Conservation (phyloP, 1,140 invertebrate species). For the Pseudomyrmex sp. region DNA sequence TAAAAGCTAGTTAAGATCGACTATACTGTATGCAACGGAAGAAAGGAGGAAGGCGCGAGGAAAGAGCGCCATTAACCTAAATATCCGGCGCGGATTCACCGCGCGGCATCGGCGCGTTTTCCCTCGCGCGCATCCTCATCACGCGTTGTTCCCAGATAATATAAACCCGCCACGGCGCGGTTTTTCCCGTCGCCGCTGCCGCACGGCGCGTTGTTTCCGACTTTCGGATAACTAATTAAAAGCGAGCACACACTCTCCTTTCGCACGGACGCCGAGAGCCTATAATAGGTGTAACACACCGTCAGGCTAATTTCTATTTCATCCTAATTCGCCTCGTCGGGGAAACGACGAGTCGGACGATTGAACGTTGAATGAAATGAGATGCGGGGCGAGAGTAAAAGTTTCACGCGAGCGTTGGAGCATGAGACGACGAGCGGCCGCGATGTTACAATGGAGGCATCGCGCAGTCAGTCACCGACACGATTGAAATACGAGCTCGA, state of each 20-base stretch:
- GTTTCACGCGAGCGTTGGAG: conserved; percentile 13
- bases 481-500: not conserved
- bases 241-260: conserved; percentile 70
- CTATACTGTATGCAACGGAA: not conserved
- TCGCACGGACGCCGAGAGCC: conserved; percentile 67
- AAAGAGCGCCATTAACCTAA: conserved; percentile 66
- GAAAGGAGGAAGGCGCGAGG: conserved; percentile 44
- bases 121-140: conserved; percentile 46
- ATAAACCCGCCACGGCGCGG: not conserved
- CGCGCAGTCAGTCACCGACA: conserved; percentile 4
- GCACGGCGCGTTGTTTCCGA: conserved; percentile 61
- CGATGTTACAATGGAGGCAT: not conserved
- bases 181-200: conserved; percentile 56
- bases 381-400: conserved; percentile 49
- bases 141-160: conserved; percentile 51
- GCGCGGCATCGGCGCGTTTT: conserved; percentile 35
- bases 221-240: conserved; percentile 79
- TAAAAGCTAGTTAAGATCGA: conserved; percentile 63
- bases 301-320: conserved; percentile 59
- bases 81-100: conserved; percentile 58
- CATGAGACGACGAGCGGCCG: conserved; percentile 16
- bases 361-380: conserved; percentile 36
- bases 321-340: conserved; percentile 47
- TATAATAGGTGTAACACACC: not conserved
- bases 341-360: conserved; percentile 36